A percentile compares a stretch with the other conserved stretches of the same genome.
phyloP scores from a whole-genome alignment of 2,113 vertebrate genomes.

The Hippocampus comes region DNA sequence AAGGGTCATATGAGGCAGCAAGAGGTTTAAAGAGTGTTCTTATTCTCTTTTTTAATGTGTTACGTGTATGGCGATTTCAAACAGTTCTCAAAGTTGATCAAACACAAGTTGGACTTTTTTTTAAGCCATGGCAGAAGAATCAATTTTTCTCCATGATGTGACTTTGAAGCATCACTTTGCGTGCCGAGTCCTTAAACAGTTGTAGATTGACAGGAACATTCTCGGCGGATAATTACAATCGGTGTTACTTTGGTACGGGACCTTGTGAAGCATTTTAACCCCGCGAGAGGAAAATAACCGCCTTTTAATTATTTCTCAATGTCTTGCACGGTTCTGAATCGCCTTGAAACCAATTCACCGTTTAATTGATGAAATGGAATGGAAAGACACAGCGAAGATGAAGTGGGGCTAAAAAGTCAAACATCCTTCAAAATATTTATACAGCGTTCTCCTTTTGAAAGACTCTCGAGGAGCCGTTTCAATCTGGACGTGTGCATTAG shows the following conservation, averaged over 20 bases:
- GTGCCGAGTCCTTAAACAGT: neutral
- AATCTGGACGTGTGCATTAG: neutral
- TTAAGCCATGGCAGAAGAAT: neutral
- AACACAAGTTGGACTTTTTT: neutral
- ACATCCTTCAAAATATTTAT: neutral
- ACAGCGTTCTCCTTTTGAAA: neutral
- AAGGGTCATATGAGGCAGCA: too few species aligned
- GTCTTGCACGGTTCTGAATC: neutral
- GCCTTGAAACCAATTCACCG: neutral
- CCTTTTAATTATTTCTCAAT: neutral
- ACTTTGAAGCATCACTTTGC: neutral
- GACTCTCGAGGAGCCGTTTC: neutral
- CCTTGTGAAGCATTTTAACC: neutral
- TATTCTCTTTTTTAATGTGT: too few species aligned
- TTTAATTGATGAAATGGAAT: neutral
- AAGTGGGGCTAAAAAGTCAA: neutral
- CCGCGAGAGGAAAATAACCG: neutral
- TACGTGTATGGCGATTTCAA: too few species aligned
- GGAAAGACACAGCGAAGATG: neutral
- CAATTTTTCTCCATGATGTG: neutral
- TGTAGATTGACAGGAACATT: neutral
- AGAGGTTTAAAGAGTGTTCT: too few species aligned
- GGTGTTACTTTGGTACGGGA: neutral
- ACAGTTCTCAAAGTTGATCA: too few species aligned
- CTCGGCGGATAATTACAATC: neutral